These are phyloP conservation scores for Pterocles burchelli DNA, from an alignment of 2,113 vertebrate genomes.

Conservation along the genomic window DNA sequence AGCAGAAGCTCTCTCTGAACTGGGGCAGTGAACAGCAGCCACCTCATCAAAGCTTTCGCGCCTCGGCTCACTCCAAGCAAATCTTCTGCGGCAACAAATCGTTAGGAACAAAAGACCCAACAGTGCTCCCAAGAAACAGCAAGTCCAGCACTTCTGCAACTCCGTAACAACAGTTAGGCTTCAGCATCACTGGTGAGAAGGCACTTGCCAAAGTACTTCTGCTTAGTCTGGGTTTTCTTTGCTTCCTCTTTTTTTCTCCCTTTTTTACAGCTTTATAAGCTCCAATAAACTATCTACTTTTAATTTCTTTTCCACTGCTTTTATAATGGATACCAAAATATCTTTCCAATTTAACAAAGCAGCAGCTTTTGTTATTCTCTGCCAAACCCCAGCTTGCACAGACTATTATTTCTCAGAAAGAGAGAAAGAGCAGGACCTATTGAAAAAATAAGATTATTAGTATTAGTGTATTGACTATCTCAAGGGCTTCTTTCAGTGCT, in stretches of 20 bases:
- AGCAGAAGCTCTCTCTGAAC: neutral
- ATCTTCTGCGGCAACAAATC: neutral
- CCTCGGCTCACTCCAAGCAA: neutral
- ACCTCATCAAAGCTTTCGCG: neutral
- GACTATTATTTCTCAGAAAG: neutral
- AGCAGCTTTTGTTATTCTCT: constrained; percentile 21
- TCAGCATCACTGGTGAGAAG: neutral
- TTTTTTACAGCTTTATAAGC: neutral
- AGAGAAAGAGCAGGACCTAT: neutral
- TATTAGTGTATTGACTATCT: neutral
- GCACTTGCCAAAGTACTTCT: neutral
- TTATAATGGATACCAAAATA: constrained; percentile 17
- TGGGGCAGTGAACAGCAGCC: neutral
- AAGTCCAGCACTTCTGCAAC: neutral
- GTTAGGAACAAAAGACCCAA: neutral
- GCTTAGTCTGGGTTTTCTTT: neutral
- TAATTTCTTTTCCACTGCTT: constrained; percentile 24
- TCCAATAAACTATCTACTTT: neutral
- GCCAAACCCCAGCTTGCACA: constrained; percentile 2
- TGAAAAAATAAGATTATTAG: constrained; percentile 5
- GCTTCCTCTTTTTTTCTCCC: fast-evolving
- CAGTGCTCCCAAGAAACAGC: neutral
- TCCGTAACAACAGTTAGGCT: neutral
- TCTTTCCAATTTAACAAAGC: constrained; percentile 21
- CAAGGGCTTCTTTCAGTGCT: neutral